Percentiles rank a stretch among this genome's conserved stretches.
Conservation (phyloP, 2,113 vertebrate genomes). For the Machaerirhynchus nigripectus region DNA sequence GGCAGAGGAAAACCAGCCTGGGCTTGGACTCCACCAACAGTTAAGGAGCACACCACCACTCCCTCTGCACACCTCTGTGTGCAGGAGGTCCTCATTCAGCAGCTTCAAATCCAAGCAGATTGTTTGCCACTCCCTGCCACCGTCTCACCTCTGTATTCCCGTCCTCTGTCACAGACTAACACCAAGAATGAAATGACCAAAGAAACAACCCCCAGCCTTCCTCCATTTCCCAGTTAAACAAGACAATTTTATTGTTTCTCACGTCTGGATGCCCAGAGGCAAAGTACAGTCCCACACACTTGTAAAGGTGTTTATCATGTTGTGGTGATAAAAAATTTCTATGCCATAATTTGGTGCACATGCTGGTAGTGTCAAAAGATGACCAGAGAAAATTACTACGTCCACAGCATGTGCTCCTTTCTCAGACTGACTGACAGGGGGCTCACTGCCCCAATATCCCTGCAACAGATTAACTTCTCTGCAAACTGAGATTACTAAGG, state of each 20-base stretch:
- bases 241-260: neutral
- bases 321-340: accelerated
- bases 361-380: neutral
- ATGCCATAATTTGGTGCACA: neutral
- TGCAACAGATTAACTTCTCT: neutral
- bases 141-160: neutral
- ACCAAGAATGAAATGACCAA: neutral
- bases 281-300: neutral
- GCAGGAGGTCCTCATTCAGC: neutral
- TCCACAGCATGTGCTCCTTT: neutral
- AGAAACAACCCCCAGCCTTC: neutral
- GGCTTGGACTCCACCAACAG: neutral
- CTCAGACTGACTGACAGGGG: neutral
- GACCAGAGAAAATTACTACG: neutral
- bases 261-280: neutral
- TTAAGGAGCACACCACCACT: neutral
- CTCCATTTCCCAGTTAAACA: neutral
- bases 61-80: neutral
- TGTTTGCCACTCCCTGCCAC: neutral
- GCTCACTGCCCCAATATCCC: neutral
- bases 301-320: accelerated
- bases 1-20: neutral
- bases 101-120: neutral
- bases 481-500: neutral
- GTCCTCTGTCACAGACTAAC: neutral